Evolutionary conservation across 2,113 vertebrate species (phyloP), one percentile per base, ranked within the genome.

Genomic region (Galeopterus variegatus): DNA sequence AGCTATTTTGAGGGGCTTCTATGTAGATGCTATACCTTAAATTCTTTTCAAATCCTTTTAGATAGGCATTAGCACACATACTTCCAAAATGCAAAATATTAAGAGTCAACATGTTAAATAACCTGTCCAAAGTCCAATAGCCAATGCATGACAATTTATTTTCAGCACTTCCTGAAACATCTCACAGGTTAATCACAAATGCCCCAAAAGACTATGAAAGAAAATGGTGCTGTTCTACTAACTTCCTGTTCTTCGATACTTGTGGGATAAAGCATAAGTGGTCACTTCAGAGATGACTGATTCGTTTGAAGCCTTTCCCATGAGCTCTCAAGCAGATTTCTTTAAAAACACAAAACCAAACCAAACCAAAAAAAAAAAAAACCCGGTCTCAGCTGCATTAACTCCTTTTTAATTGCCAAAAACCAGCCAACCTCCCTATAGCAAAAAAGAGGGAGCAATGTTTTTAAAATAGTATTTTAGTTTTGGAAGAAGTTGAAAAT

Each of bases 201-300:
- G 15, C 80, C 58, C 58, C 82, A 84, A 97, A 96, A 97, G 88
- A 60, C 72, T 64, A 17, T 36, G 18, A 90, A 79, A 87, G 82
- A 92, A 84, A 96, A 88, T 36, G 14, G 31, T 10, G 0, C 62
- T 52, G 64, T 79, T 67, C 72, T 3, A 85, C n/a, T 94, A 33
- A 31, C 48, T 65, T 94, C 70, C 48, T 31, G 24, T 67, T 83
- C 45, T 84, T 94, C 64, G 60, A 11, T 26, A 83, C 48, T 48
- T 88, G 75, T 64, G 45, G 75, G 79, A 92, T 75, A 92, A 92
- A 93, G 70, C 45, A 50, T 23, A 75, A 92, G 69, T 65, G 88
- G 80, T 92, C 84, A 90, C 70, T 97, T 97, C 64, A 96, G 84
- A 96, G 88, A 90, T 96, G 75, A 90, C 0, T 76, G 83, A 80